Conservation (phyloP, 2,113 vertebrate genomes). For the Maccullochella peelii region DNA sequence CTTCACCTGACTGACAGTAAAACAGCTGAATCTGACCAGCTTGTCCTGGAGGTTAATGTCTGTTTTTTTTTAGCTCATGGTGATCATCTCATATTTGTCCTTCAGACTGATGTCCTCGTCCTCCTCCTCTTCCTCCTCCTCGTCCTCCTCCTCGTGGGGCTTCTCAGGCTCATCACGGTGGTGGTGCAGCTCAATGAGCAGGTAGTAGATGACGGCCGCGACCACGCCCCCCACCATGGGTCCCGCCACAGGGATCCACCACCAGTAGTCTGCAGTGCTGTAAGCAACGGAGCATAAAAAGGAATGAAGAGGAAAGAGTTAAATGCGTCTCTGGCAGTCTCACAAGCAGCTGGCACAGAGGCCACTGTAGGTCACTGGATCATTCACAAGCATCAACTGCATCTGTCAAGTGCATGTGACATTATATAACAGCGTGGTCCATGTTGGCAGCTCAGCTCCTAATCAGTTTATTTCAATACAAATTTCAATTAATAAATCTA, state of each 20-base stretch:
- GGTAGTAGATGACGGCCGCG: conserved; percentile 87
- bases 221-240: conserved; percentile 89
- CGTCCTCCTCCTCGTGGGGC: conserved; percentile 72
- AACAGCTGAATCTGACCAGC: conserved; percentile 13
- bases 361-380: conserved; percentile 19
- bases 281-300: conserved; percentile 9
- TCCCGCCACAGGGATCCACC: conserved; percentile 94
- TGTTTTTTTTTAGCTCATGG: conserved; percentile 77
- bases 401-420: conserved; percentile 55
- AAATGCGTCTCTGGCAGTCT: conserved; percentile 2
- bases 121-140: conserved; percentile 79
- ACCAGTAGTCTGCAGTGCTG: conserved; percentile 92
- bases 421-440: conserved; percentile 58
- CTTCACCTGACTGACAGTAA: conserved; percentile 40
- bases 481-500: not conserved
- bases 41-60: conserved; percentile 10
- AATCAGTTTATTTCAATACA: not conserved
- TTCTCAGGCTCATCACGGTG: conserved; percentile 48
- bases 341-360: not conserved
- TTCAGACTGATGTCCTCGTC: conserved; percentile 82
- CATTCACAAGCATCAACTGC: conserved; percentile 50
- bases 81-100: conserved; percentile 92
- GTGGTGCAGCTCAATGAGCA: conserved; percentile 92
- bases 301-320: not conserved
- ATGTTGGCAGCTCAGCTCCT: not conserved